A percentile compares a stretch with the other conserved stretches of the same genome.
Conservation (phyloP, 1,140 invertebrate species). For the Apis laboriosa region DNA sequence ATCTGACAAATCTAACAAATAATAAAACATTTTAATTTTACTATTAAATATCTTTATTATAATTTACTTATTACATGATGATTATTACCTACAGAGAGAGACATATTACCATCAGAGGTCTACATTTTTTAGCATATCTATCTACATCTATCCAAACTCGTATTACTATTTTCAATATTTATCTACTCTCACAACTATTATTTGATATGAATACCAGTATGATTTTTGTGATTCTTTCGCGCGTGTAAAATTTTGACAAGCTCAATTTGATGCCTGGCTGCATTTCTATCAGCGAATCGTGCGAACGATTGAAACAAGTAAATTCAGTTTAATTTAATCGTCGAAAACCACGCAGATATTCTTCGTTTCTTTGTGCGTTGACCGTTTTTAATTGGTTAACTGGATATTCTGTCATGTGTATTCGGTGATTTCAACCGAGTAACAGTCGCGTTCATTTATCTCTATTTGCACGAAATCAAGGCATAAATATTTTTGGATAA, state of each 20-base stretch:
- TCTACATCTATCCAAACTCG: no score
- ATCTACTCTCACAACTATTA: no score
- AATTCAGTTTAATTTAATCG: conserved; percentile 42
- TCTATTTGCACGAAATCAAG: conserved; percentile 5
- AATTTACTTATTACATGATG: no score
- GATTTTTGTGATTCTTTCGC: no score
- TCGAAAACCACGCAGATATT: background rate
- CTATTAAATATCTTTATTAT: no score
- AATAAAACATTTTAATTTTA: no score
- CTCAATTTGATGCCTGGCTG: conserved; percentile 24
- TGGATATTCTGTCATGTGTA: background rate
- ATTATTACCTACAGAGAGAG: no score
- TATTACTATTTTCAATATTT: no score
- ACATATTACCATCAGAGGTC: no score
- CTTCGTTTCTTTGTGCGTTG: conserved; percentile 9
- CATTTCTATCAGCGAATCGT: conserved; percentile 1
- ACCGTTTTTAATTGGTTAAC: conserved; percentile 37
- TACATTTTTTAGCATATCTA: no score
- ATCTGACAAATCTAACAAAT: no score
- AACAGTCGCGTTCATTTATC: conserved; percentile 24
- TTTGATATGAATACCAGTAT: no score
- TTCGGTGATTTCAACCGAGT: conserved; percentile 28
- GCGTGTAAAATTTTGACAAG: conserved; percentile 7
- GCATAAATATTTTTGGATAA: background rate
- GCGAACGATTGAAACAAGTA: conserved; percentile 14